Evolutionary conservation across 2,797 vertebrate genomes (phyloP).

Genomic region (Prionace glauca): DNA sequence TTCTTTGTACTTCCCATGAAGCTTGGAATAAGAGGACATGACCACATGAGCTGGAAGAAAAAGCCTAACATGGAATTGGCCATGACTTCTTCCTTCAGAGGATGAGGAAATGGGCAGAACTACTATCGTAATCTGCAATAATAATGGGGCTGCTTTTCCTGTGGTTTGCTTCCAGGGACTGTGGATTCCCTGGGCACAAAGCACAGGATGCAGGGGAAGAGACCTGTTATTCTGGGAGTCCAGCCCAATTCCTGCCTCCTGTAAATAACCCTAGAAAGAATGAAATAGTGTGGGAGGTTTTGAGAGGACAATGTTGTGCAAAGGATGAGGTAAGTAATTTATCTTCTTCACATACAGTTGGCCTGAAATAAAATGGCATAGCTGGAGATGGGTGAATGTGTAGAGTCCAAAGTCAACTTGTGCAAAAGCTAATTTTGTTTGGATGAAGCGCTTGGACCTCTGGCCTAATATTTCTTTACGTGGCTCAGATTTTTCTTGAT

Average conservation of each 20-base stretch:
- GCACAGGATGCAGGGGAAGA: not conserved
- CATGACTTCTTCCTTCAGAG: conserved; percentile 11
- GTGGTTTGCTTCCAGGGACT: not conserved
- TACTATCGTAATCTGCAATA: conserved; percentile 22
- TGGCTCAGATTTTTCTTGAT: not conserved
- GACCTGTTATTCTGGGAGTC: not conserved
- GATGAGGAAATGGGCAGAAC: conserved; percentile 19
- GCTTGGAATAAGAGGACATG: not conserved
- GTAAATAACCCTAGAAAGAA: not conserved
- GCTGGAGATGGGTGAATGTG: not conserved
- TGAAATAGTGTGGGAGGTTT: conserved; percentile 2
- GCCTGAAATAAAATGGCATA: not conserved
- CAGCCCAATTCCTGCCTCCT: conserved; percentile 19
- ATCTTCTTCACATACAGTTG: not conserved
- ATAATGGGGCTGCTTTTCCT: conserved; percentile 24
- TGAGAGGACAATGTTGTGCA: not conserved
- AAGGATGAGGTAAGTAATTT: conserved; percentile 19
- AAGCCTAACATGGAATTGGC: conserved; percentile 18
- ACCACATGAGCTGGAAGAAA: not conserved
- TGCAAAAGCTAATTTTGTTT: not conserved
- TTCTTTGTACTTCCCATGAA: conserved; percentile 1
- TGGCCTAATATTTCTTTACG: not conserved
- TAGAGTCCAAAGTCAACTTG: not conserved
- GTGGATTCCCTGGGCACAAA: not conserved
- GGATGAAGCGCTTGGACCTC: too few relatives aligned